These are phyloP conservation scores for Epinephelus awoara DNA, from an alignment of 2,797 vertebrate genomes.

Conservation along the genomic window DNA sequence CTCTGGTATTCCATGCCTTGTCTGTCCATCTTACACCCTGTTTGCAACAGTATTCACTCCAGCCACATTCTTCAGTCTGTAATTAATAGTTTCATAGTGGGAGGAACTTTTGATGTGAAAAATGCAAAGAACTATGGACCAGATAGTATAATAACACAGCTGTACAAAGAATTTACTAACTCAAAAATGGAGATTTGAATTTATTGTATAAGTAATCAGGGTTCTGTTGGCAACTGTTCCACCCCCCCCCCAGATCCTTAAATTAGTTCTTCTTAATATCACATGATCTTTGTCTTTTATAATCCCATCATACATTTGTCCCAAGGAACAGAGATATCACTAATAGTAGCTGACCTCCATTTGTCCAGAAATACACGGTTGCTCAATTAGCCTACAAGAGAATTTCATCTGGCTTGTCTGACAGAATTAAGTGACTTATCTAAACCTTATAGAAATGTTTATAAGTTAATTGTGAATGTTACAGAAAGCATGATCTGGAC, in stretches of 20 bases:
- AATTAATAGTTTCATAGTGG: too few species aligned
- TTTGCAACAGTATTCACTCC: too few species aligned
- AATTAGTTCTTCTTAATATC: constrained; percentile 18
- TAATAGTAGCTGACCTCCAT: constrained; percentile 63
- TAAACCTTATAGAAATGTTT: background rate
- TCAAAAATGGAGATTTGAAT: too few species aligned
- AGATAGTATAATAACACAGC: too few species aligned
- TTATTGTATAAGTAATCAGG: too few species aligned
- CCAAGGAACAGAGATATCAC: constrained; percentile 34
- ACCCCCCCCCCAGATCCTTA: background rate
- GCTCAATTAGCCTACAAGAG: constrained; percentile 30
- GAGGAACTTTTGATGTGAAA: too few species aligned
- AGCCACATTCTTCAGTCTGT: too few species aligned
- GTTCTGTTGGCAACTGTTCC: background rate
- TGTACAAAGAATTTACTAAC: too few species aligned
- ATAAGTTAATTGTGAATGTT: background rate
- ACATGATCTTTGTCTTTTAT: constrained; percentile 18
- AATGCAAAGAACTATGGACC: too few species aligned
- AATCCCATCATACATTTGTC: constrained; percentile 45
- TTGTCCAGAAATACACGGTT: constrained; percentile 24
- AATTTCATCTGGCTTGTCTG: background rate
- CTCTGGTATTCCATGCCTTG: too few species aligned
- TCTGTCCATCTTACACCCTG: too few species aligned
- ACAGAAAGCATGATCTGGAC: background rate
- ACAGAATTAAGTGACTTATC: background rate